phyloP scores from a whole-genome alignment of 2,797 vertebrate genomes.

The Lithobates pipiens region DNA sequence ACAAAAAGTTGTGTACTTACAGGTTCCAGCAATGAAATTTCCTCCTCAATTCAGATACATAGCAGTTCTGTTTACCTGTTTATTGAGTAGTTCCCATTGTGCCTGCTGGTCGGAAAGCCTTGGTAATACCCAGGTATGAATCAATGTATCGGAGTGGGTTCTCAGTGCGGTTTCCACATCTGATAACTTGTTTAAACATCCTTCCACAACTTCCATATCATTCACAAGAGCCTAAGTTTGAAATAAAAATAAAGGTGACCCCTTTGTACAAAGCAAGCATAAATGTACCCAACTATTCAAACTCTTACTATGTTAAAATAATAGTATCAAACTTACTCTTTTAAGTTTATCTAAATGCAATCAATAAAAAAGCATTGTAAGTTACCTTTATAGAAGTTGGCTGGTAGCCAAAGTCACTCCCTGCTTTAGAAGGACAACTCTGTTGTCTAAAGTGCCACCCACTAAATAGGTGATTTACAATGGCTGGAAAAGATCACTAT shows the following conservation, averaged over 20 bases:
- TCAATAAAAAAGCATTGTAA: too few species aligned
- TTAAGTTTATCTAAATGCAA: too few species aligned
- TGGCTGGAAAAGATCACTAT: too few species aligned
- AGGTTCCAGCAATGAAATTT: too few species aligned
- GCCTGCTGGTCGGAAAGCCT: slow-evolving; percentile 77
- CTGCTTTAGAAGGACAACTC: too few species aligned
- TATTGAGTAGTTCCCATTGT: slow-evolving; percentile 86
- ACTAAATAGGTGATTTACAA: too few species aligned
- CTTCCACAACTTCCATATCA: slow-evolving; percentile 88
- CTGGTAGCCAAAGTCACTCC: too few species aligned
- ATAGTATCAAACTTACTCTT: too few species aligned
- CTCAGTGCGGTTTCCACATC: slow-evolving; percentile 83
- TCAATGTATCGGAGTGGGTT: slow-evolving; percentile 74
- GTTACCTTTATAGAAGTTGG: too few species aligned
- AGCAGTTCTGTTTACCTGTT: slow-evolving; percentile 79
- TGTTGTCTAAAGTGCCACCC: too few species aligned
- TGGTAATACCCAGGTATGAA: slow-evolving; percentile 83
- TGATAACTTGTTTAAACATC: slow-evolving; percentile 86
- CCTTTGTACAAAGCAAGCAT: neutral
- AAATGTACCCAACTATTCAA: neutral
- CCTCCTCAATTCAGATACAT: neutral
- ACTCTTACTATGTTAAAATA: too few species aligned
- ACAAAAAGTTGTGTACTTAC: too few species aligned
- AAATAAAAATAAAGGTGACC: neutral
- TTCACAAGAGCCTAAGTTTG: slow-evolving; percentile 81